These are phyloP conservation scores for Colaptes auratus DNA, from an alignment of 2,113 vertebrate species.

Conservation along the genomic window DNA sequence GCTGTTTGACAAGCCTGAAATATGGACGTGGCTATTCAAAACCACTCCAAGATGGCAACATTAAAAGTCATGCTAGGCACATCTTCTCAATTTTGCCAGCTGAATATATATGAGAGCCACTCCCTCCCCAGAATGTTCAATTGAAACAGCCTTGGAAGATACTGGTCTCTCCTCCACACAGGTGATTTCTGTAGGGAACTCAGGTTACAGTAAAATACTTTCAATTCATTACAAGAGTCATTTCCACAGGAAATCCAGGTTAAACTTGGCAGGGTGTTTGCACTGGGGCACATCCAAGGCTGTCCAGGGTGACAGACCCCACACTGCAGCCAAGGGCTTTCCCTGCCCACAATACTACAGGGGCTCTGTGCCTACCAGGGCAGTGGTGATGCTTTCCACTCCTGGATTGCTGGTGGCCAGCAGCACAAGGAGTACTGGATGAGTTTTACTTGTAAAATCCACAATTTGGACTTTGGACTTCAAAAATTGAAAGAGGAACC, in stretches of 20 bases:
- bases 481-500: not conserved
- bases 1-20: not conserved
- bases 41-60: not conserved
- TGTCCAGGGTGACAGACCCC: not conserved
- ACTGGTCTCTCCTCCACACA: not conserved
- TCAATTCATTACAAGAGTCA: not conserved
- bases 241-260: slow-evolving; percentile 26
- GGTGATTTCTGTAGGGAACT: not conserved
- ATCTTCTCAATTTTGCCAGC: not conserved
- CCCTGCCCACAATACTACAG: accelerated
- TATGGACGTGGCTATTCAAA: not conserved
- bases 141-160: not conserved
- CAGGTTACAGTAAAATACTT: not conserved
- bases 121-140: not conserved
- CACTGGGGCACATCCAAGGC: not conserved
- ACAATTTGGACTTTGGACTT: not conserved
- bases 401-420: not conserved
- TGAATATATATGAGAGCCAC: accelerated
- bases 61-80: not conserved
- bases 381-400: not conserved
- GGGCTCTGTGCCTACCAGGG: not conserved
- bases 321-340: accelerated
- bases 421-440: accelerated
- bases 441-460: not conserved
- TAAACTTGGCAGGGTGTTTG: not conserved